A percentile compares a stretch with the other conserved stretches of the same genome.
Evolutionary conservation across 2,888 invertebrate species (phyloP).

Genomic region (Smittia aterrima): DNA sequence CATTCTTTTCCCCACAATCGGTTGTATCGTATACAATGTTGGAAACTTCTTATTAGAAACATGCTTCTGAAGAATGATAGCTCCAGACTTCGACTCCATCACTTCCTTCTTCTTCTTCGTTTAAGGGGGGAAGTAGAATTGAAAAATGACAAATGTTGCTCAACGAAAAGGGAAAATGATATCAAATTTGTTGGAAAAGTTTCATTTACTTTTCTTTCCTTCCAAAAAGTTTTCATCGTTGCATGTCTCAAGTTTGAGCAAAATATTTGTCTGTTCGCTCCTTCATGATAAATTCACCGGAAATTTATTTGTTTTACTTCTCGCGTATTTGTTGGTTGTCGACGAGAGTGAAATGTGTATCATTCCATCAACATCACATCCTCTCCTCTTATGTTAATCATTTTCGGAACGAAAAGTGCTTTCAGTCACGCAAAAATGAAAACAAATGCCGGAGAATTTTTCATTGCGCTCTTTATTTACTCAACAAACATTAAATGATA

Average conservation of each 20-base stretch:
- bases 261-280: background rate
- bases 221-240: background rate
- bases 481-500: too few species aligned
- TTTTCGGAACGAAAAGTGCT: background rate
- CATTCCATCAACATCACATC: slow-evolving; percentile 7
- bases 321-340: background rate
- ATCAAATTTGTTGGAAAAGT: background rate
- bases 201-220: background rate
- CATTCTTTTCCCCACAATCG: background rate
- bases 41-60: too few species aligned
- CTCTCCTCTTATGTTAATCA: slow-evolving; percentile 8
- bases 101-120: background rate
- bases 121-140: background rate
- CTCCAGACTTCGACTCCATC: background rate
- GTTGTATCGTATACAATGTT: too few species aligned
- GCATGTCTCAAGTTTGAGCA: background rate
- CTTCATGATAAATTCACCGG: slow-evolving; percentile 1
- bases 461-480: background rate
- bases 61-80: background rate
- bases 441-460: background rate
- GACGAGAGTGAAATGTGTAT: background rate
- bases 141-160: slow-evolving; percentile 20
- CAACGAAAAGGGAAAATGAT: background rate
- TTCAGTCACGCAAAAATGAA: background rate
- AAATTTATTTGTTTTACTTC: background rate